phyloP scores from a whole-genome alignment of 2,113 vertebrate species.

The Lagopus leucura region DNA sequence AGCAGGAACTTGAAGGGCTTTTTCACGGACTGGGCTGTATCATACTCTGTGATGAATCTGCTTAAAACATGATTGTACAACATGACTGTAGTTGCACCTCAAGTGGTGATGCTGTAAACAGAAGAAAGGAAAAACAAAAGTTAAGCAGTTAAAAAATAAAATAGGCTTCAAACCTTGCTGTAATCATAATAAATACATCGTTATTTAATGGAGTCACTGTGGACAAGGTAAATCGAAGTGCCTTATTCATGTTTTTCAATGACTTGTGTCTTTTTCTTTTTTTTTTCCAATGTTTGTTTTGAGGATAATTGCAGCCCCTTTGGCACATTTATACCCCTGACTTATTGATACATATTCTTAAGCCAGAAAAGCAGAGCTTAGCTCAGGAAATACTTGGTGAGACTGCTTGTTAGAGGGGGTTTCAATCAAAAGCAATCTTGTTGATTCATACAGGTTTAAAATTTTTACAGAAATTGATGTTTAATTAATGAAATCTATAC shows the following conservation, averaged over 20 bases:
- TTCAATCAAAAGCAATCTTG: constrained; percentile 6
- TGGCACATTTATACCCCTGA: neutral
- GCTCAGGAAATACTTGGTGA: neutral
- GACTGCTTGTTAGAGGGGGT: neutral
- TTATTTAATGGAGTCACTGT: neutral
- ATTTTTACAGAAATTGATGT: neutral
- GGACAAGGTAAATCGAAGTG: neutral
- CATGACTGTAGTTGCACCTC: neutral
- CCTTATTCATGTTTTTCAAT: neutral
- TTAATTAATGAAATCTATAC: neutral
- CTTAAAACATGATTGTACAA: neutral
- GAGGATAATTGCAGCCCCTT: constrained; percentile 13
- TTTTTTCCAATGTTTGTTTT: neutral
- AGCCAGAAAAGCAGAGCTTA: neutral
- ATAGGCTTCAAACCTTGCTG: neutral
- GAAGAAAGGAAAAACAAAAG: neutral
- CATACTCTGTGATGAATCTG: neutral
- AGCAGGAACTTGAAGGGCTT: neutral
- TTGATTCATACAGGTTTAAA: neutral
- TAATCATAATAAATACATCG: neutral
- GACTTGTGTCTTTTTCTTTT: neutral
- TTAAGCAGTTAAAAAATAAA: neutral
- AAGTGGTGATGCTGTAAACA: neutral
- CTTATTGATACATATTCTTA: constrained; percentile 15
- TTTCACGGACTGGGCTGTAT: neutral